Evolutionary conservation across 2,888 invertebrate species (phyloP), one percentile per base, ranked within the genome.

Genomic region (Agrochola lychnidis): DNA sequence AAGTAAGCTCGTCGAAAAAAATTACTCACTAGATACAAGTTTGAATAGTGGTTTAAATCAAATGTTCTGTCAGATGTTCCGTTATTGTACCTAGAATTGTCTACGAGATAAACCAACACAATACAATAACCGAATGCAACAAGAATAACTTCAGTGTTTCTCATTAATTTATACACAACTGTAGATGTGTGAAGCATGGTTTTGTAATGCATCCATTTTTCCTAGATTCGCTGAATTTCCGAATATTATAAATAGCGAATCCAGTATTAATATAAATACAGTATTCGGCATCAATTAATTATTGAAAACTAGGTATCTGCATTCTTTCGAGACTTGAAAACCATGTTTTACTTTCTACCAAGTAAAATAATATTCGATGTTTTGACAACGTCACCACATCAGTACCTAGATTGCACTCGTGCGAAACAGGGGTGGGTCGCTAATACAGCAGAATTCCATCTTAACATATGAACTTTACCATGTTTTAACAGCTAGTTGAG

Each of bases 81-180:
- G 51, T 69, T 70, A 66, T 25, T 42, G 42, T 69, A 48, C 2
- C 36, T 67, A 53, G 56, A 66, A 51, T 61, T 81, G 25, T 56
- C 30, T 70, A 30, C 4, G 48, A 36, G 19, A 57, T 51, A 72
- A 48, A 61, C 40, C n/a, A 69, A 81, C 57, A n/a, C 30, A 40
- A 53, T 25, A 16, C 59, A 59, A 51, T 40, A 73, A 45, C 51
- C 36, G 9, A 76, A 76, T 40, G 70, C 40, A 70, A 53, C 14
- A 30, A 61, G n/a, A 79, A 53, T 36, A 51, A 51, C 42, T 61
- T 51, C n/a, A 30, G 59, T 79, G 51, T 70, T 70, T 79, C 51
- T 51, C 14, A 51, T 45, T 69, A 45, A 45, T 77, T 48, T 40
- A 78, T 42, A 51, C 48, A 48, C 12, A 57, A 67, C 36, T 36